Conservation (phyloP, 2,797 vertebrate genomes). For the Helarctos malayanus region DNA sequence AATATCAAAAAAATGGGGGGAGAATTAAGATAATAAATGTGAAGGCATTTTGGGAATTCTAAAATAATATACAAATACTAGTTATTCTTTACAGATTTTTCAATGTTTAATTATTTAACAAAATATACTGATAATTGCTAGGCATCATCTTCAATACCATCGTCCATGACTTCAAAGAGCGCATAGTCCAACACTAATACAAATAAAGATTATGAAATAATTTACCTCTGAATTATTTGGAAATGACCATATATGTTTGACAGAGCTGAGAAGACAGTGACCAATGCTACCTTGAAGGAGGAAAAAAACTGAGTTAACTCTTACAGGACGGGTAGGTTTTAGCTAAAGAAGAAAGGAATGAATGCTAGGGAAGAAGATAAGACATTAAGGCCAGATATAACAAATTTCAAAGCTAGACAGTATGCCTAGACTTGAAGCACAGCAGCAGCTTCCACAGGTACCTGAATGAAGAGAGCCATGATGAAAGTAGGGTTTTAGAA, state of each 20-base stretch:
- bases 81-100: constrained; percentile 48
- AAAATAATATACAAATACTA: constrained; percentile 44
- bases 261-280: neutral
- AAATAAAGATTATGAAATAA: constrained; percentile 44
- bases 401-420: constrained; percentile 8
- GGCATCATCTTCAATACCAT: constrained; percentile 26
- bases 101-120: constrained; percentile 31
- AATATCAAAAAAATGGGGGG: neutral
- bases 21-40: constrained; percentile 44
- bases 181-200: constrained; percentile 15
- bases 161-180: neutral
- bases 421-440: neutral
- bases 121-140: constrained; percentile 30
- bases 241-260: constrained; percentile 6
- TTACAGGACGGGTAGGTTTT: constrained; percentile 19
- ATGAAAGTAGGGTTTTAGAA: constrained; percentile 31
- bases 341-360: constrained; percentile 30
- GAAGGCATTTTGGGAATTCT: constrained; percentile 47
- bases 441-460: neutral
- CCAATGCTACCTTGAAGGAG: constrained; percentile 10
- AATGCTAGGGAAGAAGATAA: constrained; percentile 27
- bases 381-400: neutral
- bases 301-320: constrained; percentile 32
- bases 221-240: constrained; percentile 48
- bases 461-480: neutral